Evolutionary conservation across 2,113 vertebrate species (phyloP).

Genomic region (Osmerus mordax): DNA sequence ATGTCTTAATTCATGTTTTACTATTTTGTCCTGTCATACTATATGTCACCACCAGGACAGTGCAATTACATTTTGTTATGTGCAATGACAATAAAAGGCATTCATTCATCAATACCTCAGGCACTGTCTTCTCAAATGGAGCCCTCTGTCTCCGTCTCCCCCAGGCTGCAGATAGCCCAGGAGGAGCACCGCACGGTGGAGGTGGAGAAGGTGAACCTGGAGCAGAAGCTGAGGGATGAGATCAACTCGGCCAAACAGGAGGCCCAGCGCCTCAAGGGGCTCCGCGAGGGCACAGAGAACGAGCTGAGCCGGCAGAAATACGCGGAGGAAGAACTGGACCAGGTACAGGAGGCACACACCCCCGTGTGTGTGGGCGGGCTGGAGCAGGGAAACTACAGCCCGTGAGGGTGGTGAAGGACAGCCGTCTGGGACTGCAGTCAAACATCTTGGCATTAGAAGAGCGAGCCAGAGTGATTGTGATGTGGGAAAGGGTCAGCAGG

Average conservation of each 20-base stretch:
- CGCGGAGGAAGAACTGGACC: constrained; percentile 92
- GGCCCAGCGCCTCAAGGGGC: constrained; percentile 86
- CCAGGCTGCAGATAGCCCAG: constrained; percentile 93
- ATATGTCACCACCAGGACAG: too few species aligned
- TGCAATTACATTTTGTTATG: too few species aligned
- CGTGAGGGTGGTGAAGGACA: too few species aligned
- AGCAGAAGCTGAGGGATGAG: constrained; percentile 94
- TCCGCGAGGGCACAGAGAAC: constrained; percentile 92
- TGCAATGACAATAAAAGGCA: too few species aligned
- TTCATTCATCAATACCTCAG: too few species aligned
- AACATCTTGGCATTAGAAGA: too few species aligned
- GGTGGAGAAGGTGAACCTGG: constrained; percentile 94
- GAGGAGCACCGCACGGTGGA: constrained; percentile 95
- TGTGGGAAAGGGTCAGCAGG: neutral
- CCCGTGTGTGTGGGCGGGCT: neutral
- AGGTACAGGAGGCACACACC: constrained; percentile 69
- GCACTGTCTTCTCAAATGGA: neutral
- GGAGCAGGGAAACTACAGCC: too few species aligned
- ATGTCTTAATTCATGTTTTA: too few species aligned
- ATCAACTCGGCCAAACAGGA: constrained; percentile 95
- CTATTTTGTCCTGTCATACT: too few species aligned
- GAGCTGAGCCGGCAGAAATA: constrained; percentile 96
- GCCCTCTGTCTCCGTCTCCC: neutral
- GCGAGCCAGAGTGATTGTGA: too few species aligned
- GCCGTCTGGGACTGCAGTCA: too few species aligned